Conservation (phyloP, 1,140 invertebrate genomes). For the Drosophila cardini region DNA sequence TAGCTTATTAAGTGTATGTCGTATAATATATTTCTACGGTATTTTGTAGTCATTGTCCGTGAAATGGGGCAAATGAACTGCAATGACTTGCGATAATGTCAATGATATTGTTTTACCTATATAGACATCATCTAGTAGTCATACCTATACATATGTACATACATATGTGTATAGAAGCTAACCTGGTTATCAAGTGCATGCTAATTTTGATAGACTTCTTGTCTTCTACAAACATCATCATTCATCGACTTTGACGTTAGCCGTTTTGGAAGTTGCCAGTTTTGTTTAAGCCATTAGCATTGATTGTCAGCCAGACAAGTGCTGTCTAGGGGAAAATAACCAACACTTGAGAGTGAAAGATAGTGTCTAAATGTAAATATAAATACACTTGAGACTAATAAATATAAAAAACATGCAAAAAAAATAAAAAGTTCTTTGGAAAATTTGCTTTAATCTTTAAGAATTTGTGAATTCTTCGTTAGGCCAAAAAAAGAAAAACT, state of each 20-base stretch:
- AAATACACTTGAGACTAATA: too few relatives aligned
- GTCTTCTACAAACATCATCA: conserved; percentile 14
- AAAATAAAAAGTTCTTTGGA: too few relatives aligned
- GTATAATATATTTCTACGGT: conserved; percentile 6
- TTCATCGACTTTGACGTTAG: conserved; percentile 21
- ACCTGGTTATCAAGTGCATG: conserved; percentile 31
- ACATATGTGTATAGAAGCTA: not conserved
- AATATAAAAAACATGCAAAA: too few relatives aligned
- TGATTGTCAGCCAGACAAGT: conserved; percentile 14
- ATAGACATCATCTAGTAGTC: not conserved
- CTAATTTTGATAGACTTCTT: conserved; percentile 43
- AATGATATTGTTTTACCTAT: conserved; percentile 44
- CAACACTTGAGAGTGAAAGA: not conserved
- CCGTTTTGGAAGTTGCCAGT: not conserved
- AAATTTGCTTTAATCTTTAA: too few relatives aligned
- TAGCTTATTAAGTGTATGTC: not conserved
- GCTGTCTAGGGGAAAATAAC: conserved; percentile 3
- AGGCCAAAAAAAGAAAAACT: too few relatives aligned
- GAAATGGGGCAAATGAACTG: conserved; percentile 64
- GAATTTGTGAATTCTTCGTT: not conserved
- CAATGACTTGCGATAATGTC: conserved; percentile 62
- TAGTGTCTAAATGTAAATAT: conserved; percentile 5
- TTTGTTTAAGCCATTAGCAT: conserved; percentile 36
- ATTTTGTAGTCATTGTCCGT: conserved; percentile 17
- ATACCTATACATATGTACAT: conserved; percentile 10